Evolutionary conservation across 2,797 vertebrate species (phyloP), one percentile per base, ranked within the genome.

Genomic region (Parauchenoglanis ngamensis): DNA sequence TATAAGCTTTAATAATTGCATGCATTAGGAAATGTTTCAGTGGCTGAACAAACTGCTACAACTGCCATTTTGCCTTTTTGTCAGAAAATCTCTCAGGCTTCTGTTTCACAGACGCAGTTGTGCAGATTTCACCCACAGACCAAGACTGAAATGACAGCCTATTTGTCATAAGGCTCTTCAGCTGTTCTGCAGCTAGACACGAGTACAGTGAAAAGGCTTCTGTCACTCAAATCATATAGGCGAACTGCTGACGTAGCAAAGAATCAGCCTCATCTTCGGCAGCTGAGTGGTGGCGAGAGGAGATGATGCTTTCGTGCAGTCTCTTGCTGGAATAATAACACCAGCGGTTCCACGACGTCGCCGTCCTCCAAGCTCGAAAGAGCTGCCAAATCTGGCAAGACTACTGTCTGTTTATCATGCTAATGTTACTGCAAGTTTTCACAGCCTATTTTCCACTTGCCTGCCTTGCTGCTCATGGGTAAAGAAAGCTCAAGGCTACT

Each of bases 381-480:
- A 40, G 19, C 82, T 73, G 82, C 40, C 90, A 77, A 87, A 87
- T 91, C 89, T 85, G 89, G 87, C 89, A 78, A 86, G 75, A 86
- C 92, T 89, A 91, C 91, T 90, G 91, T 91, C 94, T 92, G 94
- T 94, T 94, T 92, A 86, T 87, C 91, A 92, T 91, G 90, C 91
- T 85, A 88, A 90, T 90, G 76, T 83, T 86, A 49, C 88, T 63
- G 81, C 85, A 75, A 81, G 88, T 84, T 88, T 90, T 91, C 90
- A 79, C 88, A 91, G 85, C 88, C 92, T 92, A 94, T 95, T 95
- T 95, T 93, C 94, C 92, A 91, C 89, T 90, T 90, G 87, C 91
- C 89, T 92, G 93, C 92, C 92, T 93, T 92, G 85, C 92, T 91
- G 89, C 92, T 89, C 90, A 87, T 87, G 88, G 90, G 88, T 78